Evolutionary conservation across 2,888 invertebrate species (phyloP), one percentile per base, ranked within the genome.

Genomic region (Pharmacophagus antenor): DNA sequence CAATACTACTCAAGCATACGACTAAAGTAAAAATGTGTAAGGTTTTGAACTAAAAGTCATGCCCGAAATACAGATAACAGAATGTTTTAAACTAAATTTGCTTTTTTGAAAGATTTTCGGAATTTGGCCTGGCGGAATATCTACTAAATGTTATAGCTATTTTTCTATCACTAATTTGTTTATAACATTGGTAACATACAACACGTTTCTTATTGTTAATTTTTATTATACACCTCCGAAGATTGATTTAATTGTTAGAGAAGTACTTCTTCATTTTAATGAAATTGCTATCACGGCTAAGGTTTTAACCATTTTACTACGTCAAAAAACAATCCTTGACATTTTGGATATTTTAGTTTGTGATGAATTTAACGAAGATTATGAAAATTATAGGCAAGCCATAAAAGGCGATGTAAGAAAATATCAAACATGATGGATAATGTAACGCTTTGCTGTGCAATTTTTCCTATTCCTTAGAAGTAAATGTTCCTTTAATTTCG

Each of bases 61-160:
- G 37, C 6, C 15, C 1, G n/a, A 23, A 17, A 23, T 3, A 42
- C 42, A 42, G 1, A 17, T 20, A 52, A 22, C 52, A 23, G 42
- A 52, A 42, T 71, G 76, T 56, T 87, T 85, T 60, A 69, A 76
- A 42, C 64, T 67, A 2, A 84, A 80, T 67, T 73, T 76, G 15
- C 62, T 71, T 37, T 66, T 27, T 42, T 65, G 62, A 60, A 63
- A 56, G 27, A 49, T 65, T 23, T 63, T 62, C 17, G 62, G 60
- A 20, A 25, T 63, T 42, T 65, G 65, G 65, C 48, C 61, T 2
- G 55, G 56, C 22, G 2, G 25, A 41, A 54, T 46, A 2, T 22
- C 47, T n/a, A 62, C 15, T 8, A 60, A 52, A 62, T 58, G 47
- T 48, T 63, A 62, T 46, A 49, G 25, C 47, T 61, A 49, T 8